Evolutionary conservation across 2,797 vertebrate species (phyloP), one percentile per base, ranked within the genome.

Genomic region (Stomatorhinus walkeri): DNA sequence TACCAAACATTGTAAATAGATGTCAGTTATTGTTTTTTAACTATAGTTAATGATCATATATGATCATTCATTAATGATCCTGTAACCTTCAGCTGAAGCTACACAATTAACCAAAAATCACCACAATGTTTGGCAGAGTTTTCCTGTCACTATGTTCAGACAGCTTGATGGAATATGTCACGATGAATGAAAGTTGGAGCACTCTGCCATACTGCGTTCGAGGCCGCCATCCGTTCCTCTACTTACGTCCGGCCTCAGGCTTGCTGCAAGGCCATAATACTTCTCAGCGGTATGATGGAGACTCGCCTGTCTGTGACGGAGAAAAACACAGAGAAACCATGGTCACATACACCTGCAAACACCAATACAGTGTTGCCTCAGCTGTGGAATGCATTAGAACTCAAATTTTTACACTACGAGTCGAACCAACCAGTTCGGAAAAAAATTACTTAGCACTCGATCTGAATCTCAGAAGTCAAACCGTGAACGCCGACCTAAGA

Each of bases 271-370:
- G 94, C 97, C 95, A 22, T 99, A 99, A 93, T 98, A 98, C 92
- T 96, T 97, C 94, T 99, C 98, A 0, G 98, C 98, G 90, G 97
- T 98, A 92, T 98, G 97, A 87, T 99, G 99, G 90, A 99, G 97
- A 94, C 97, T 99, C 91, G 98, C 98, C 96, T 99, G 98, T 94
- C 98, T 99, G 93, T 92, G 91, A 94, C 88, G 89, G 46, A 8
- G 93, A 92, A 85, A 89, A 24, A 46, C 51, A 22, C 1, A 22
- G 36, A 85, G 48, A 52, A 28, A 0, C 36, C 2, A 61, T 24
- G 8, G 8, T 19, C 56, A 46, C 91, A 92, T 92, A 93, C 91
- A 93, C 89, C 56, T 40, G 85, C 52, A 85, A 52, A 49, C 22
- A 72, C 68, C 32, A 24, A 51, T 28, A 51, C 40, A 43, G 40